Conservation (phyloP, 2,888 invertebrate genomes). For the Caenorhabditis imperialis region DNA sequence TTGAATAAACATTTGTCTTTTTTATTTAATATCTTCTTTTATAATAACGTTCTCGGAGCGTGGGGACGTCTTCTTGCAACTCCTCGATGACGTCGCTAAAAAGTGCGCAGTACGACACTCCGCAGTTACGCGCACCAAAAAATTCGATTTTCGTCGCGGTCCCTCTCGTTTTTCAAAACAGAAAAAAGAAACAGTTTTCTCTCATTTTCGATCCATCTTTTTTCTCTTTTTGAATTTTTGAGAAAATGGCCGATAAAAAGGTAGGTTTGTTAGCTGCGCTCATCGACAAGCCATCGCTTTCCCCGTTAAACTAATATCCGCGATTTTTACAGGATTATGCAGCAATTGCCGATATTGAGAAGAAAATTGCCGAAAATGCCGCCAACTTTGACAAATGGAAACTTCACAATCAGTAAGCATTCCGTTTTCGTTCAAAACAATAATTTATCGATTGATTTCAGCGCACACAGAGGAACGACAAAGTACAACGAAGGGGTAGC, state of each 20-base stretch:
- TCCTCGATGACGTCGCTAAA: slow-evolving; percentile 7
- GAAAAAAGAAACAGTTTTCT: not conserved
- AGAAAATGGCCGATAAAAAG: slow-evolving; percentile 43
- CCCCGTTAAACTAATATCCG: not conserved
- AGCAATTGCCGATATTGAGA: slow-evolving; percentile 40
- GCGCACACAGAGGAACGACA: slow-evolving; percentile 35
- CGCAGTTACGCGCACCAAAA: not conserved
- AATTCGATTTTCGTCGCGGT: not conserved
- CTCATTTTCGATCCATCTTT: slow-evolving; percentile 5
- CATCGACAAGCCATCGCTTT: slow-evolving; percentile 4
- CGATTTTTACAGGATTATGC: slow-evolving; percentile 41
- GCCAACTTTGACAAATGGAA: slow-evolving; percentile 51
- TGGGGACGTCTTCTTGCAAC: no score
- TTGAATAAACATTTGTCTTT: not conserved
- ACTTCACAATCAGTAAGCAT: slow-evolving; percentile 34
- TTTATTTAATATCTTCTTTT: not conserved
- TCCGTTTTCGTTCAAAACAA: no score
- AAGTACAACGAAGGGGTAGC: slow-evolving; percentile 36
- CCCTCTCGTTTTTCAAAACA: no score
- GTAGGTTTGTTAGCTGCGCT: slow-evolving; percentile 28
- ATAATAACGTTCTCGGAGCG: no score
- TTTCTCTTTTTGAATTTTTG: slow-evolving; percentile 26
- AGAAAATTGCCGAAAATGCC: slow-evolving; percentile 34
- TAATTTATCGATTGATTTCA: no score
- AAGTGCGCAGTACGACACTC: slow-evolving; percentile 33